Evolutionary conservation across 2,888 invertebrate genomes (phyloP), one percentile per base, ranked within the genome.

Genomic region (Apotomis betuletana): DNA sequence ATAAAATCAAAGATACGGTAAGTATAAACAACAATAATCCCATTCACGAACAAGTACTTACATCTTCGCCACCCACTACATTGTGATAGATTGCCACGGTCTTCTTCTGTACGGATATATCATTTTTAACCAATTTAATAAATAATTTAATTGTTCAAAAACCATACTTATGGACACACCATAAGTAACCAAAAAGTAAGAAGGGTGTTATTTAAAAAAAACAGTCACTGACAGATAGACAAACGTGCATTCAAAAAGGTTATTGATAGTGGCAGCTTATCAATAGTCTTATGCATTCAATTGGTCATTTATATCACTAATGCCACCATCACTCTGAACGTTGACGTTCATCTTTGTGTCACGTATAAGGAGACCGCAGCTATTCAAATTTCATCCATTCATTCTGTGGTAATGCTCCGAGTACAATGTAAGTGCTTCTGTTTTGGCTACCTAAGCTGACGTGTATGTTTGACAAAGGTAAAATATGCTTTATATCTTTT

Each of bases 221-320:
- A 59, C 12, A 46, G 62, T 12, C 57, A 12, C 49, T 58, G 58
- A 49, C 69, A 58, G 57, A 15, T 58, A 58, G 51, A 63, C 63
- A 64, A 58, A 55, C 57, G 62, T 15, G 64, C 15, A 60, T 38
- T 61, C 46, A 67, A 67, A 54, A 70, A 52, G 57, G 54, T 70
- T 74, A 72, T 70, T 67, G 70, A 68, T 71, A 68, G 59, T 75
- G 73, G 58, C 68, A 74, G 74, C 61, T 77, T 79, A 76, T 79
- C 78, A 79, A 70, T 64, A 57, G 75, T 73, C 72, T 73, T 62
- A 70, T 44, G 51, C 63, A 67, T 73, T 78, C 80, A 77, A 80
- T 76, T 74, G 80, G 78, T 81, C 81, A 85, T 86, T 83, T 80
- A 82, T 85, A 80, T 77, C 75, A 75, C 64, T 81, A 81, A 84